phyloP scores from a whole-genome alignment of 2,113 vertebrate genomes.

The Spea bombifrons region DNA sequence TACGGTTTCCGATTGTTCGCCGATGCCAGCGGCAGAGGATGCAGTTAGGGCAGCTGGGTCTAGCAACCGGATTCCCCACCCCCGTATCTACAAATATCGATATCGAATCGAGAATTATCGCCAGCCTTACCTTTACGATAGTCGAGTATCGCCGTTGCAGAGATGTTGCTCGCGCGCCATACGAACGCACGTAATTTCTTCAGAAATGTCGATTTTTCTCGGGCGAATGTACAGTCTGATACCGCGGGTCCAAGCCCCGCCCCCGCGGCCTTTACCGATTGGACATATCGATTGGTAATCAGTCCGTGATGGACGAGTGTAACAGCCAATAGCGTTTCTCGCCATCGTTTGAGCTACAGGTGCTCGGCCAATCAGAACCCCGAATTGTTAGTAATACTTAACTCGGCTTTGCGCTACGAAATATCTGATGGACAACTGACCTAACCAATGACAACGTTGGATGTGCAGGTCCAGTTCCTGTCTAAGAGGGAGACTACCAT shows the following conservation, averaged over 20 bases:
- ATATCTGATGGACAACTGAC: conserved; percentile 2
- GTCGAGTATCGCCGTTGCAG: not conserved
- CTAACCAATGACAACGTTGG: conserved; percentile 14
- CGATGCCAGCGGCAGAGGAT: conserved; percentile 6
- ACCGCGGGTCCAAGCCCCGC: conserved; percentile 20
- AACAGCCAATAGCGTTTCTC: not conserved
- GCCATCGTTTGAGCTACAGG: not conserved
- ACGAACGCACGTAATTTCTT: not conserved
- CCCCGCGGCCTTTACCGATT: conserved; percentile 36
- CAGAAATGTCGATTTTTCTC: conserved; percentile 37
- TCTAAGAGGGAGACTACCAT: too few relatives aligned
- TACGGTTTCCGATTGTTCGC: conserved; percentile 7
- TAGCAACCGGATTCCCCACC: not conserved
- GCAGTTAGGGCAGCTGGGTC: not conserved
- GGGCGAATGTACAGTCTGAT: not conserved
- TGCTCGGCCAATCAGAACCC: not conserved
- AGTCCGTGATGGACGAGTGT: not conserved
- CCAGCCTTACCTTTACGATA: too few relatives aligned
- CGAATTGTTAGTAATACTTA: not conserved
- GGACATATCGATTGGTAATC: conserved; percentile 51
- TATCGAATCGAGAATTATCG: conserved; percentile 27
- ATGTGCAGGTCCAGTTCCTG: not conserved
- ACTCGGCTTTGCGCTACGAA: not conserved
- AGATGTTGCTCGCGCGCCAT: too few relatives aligned
- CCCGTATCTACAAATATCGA: conserved; percentile 4